These are phyloP conservation scores for Arbacia lixula DNA, from an alignment of 53 echinoderm and acorn worm genomes.

Conservation along the genomic window DNA sequence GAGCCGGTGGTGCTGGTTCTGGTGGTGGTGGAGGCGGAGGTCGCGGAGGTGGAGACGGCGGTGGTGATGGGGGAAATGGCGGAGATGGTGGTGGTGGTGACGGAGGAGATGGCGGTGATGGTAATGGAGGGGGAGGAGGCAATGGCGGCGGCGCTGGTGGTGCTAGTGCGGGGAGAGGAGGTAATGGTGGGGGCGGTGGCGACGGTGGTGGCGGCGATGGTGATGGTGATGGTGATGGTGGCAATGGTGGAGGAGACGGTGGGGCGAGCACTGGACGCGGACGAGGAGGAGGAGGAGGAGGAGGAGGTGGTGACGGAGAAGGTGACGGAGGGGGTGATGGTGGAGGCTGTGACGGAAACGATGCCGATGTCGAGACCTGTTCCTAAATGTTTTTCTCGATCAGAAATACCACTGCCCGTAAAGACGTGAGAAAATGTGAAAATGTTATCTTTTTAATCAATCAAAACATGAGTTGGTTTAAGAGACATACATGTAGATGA, in stretches of 20 bases:
- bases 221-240: slow-evolving; percentile 7
- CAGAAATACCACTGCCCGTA: no score
- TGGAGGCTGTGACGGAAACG: no score
- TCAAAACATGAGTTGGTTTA: no score
- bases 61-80: not conserved
- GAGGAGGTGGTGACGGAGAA: slow-evolving; percentile 5
- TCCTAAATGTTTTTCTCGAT: no score
- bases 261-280: not conserved
- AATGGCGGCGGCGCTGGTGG: not conserved
- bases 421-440: no score
- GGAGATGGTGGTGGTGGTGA: slow-evolving; percentile 2
- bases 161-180: not conserved
- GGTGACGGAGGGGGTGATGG: not conserved
- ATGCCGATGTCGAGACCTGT: no score
- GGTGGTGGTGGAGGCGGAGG: no score
- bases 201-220: slow-evolving; percentile 6
- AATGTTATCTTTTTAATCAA: no score
- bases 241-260: not conserved
- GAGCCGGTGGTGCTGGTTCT: not conserved
- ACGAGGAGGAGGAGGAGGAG: not conserved
- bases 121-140: not conserved
- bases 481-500: no score
- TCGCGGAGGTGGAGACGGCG: no score
- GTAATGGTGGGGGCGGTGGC: not conserved
- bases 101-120: slow-evolving; percentile 10